Base-by-base conservation (phyloP, 2,113 vertebrate genomes). In the Atlantisia rogersi region DNA sequence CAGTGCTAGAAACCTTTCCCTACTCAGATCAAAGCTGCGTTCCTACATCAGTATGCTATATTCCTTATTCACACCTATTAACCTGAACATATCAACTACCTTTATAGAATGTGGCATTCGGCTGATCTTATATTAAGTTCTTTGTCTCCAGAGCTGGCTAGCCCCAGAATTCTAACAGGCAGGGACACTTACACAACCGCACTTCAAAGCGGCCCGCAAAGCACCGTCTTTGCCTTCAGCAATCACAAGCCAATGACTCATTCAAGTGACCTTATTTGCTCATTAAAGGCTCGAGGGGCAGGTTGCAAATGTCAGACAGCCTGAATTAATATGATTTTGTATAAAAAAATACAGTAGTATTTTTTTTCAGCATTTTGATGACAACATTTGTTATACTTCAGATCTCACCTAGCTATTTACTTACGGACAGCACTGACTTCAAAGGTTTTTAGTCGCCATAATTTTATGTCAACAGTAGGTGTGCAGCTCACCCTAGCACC, bases 241-340 rank as follows among this genome's bases (percentile, higher is more conserved):
- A 67, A 78, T 68, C 10, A 4, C 70, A 95, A 2, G 24, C 88
- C 48, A 97, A 86, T 94, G 96, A 98, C 91, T 98, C 95, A 97
- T 94, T 96, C 92, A 75, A 97, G 74, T 94, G 95, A 98, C 97
- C 96, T 98, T 96, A 91, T 95, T 95, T 97, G 95, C 95, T 98
- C 96, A 98, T 97, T 98, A 98, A 94, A 91, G 96, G 92, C 88
- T 95, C 82, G 82, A 92, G 95, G 93, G 96, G 94, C 80, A 96
- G 31, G 35, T 29, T 98, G 96, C 92, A 98, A 98, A 98, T 97
- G 96, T 97, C 97, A 97, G 59, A 77, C 67, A 92, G 74, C 39
- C 55, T 83, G 81, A 95, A 95, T 97, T 97, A 97, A 91, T 80
- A 21, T 26, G 5, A 5, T 94, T 95, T 86, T 95, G 40, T 96